Conservation (phyloP, 2,888 invertebrate genomes). For the Dicyrtomina minuta region DNA sequence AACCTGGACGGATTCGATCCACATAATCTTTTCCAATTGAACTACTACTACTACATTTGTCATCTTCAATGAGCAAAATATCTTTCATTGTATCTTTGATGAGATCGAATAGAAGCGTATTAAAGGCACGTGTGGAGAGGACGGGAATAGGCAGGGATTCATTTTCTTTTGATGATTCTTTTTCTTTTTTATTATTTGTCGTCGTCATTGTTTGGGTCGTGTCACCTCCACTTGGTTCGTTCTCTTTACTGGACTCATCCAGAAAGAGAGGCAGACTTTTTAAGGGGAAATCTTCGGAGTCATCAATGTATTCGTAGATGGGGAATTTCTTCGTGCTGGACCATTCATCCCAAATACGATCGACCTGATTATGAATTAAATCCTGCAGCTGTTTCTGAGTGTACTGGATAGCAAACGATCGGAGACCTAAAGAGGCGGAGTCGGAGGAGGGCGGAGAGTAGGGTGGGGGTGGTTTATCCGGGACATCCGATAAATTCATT, state of each 20-base stretch:
- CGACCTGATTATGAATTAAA: not conserved
- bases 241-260: not conserved
- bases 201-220: not conserved
- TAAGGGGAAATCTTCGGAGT: not conserved
- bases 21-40: constrained; percentile 32
- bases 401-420: constrained; percentile 11
- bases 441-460: constrained; percentile 44
- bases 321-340: not conserved
- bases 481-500: constrained; percentile 22
- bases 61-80: constrained; percentile 32
- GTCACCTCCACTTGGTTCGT: not conserved
- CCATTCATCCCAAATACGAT: constrained; percentile 10
- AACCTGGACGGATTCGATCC: constrained; percentile 47
- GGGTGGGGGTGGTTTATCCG: constrained; percentile 48
- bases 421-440: constrained; percentile 17
- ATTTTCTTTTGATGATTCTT: not conserved
- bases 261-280: not conserved
- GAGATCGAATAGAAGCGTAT: constrained; percentile 36
- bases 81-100: constrained; percentile 41
- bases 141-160: constrained; percentile 1
- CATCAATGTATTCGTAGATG: not conserved
- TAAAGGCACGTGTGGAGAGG: constrained; percentile 36
- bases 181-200: not conserved
- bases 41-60: not conserved
- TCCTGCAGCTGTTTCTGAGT: constrained; percentile 14